Conservation (phyloP, 2,888 invertebrate species). For the Sphinx pinastri region DNA sequence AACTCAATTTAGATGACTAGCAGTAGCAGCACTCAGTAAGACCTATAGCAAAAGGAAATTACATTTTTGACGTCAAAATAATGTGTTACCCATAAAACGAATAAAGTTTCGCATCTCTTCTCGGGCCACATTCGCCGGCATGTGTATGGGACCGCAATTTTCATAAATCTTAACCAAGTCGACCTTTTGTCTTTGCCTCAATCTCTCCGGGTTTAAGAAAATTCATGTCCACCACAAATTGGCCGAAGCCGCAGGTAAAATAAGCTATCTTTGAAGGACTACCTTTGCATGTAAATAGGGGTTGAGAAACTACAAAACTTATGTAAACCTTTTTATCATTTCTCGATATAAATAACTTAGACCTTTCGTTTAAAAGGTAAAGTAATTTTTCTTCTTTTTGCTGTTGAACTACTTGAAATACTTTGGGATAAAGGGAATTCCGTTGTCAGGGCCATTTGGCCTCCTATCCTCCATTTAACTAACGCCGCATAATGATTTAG, state of each 20-base stretch:
- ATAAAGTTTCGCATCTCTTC: slow-evolving; percentile 26
- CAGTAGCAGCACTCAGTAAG: not conserved
- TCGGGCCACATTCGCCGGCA: slow-evolving; percentile 15
- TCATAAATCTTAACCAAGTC: slow-evolving; percentile 71
- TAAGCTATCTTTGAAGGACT: slow-evolving; percentile 53
- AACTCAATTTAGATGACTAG: no score
- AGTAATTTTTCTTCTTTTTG: no score
- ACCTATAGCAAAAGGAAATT: not conserved
- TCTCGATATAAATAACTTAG: slow-evolving; percentile 59
- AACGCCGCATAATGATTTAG: not conserved
- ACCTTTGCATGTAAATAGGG: slow-evolving; percentile 58
- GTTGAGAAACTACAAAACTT: slow-evolving; percentile 56
- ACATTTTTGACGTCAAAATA: slow-evolving; percentile 6
- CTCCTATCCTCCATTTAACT: not conserved
- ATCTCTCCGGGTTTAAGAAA: slow-evolving; percentile 71
- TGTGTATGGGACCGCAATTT: slow-evolving; percentile 62
- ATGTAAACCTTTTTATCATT: slow-evolving; percentile 66
- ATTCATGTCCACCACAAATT: slow-evolving; percentile 74
- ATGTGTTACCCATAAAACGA: slow-evolving; percentile 19
- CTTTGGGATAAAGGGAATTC: not conserved
- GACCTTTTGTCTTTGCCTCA: slow-evolving; percentile 75
- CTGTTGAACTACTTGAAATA: no score
- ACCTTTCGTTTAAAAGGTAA: slow-evolving; percentile 27
- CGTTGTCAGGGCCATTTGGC: not conserved
- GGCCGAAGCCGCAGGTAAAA: slow-evolving; percentile 53